A percentile compares a stretch with the other conserved stretches of the same genome.
These are phyloP conservation scores for Busseola fusca DNA, from an alignment of 2,888 invertebrate species.

Conservation along the genomic window DNA sequence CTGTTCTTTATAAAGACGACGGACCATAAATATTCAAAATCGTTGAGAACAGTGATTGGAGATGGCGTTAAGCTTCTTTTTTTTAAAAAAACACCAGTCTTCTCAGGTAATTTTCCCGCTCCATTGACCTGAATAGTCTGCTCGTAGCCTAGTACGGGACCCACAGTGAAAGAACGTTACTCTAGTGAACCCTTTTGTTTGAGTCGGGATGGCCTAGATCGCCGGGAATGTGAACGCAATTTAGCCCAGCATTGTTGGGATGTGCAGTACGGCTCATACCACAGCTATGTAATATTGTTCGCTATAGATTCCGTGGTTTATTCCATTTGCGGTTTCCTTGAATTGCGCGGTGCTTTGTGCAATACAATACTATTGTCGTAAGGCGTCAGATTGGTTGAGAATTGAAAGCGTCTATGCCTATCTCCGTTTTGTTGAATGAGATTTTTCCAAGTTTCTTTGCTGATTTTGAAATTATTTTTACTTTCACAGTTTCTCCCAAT, in stretches of 20 bases:
- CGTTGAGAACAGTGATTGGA: slow-evolving; percentile 34
- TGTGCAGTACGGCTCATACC: slow-evolving; percentile 69
- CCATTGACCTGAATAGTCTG: slow-evolving; percentile 81
- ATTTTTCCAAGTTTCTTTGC: background rate
- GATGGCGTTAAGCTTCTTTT: slow-evolving; percentile 20
- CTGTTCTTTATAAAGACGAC: slow-evolving; percentile 5
- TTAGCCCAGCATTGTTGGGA: slow-evolving; percentile 82
- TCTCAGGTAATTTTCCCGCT: slow-evolving; percentile 78
- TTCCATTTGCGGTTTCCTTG: slow-evolving; percentile 59
- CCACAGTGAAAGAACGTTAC: slow-evolving; percentile 78
- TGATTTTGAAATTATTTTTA: background rate
- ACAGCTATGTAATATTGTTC: slow-evolving; percentile 63
- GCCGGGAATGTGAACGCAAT: slow-evolving; percentile 85
- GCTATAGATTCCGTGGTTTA: slow-evolving; percentile 59
- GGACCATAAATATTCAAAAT: slow-evolving; percentile 22
- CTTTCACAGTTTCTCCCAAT: no score
- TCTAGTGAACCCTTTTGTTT: slow-evolving; percentile 81
- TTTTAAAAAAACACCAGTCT: slow-evolving; percentile 46
- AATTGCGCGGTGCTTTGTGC: slow-evolving; percentile 47
- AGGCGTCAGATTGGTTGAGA: slow-evolving; percentile 46
- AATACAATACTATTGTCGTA: slow-evolving; percentile 48
- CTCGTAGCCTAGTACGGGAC: slow-evolving; percentile 80
- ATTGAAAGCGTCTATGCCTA: slow-evolving; percentile 19
- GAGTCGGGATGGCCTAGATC: slow-evolving; percentile 79
- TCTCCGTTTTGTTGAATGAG: background rate